phyloP scores from a whole-genome alignment of 1,140 invertebrate genomes.

The Bombus confusus region DNA sequence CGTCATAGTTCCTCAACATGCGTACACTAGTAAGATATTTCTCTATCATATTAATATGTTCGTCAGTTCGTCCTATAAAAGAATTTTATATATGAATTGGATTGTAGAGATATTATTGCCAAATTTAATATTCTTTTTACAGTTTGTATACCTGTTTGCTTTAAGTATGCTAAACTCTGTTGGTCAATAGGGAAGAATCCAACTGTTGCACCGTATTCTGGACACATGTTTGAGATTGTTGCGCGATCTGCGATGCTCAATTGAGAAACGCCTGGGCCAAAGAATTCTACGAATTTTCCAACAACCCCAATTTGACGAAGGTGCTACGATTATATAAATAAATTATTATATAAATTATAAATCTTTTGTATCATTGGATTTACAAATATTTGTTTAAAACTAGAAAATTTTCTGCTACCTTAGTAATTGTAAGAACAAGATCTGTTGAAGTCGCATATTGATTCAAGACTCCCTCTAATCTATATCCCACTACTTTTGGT shows the following conservation, averaged over 20 bases:
- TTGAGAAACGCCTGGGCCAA: slow-evolving; percentile 94
- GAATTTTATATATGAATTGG: slow-evolving; percentile 1
- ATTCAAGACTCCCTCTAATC: slow-evolving; percentile 90
- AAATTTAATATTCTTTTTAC: slow-evolving; percentile 1
- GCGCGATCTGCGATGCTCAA: slow-evolving; percentile 97
- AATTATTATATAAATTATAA: slow-evolving; percentile 5
- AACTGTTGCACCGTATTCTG: slow-evolving; percentile 98
- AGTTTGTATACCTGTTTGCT: slow-evolving; percentile 90
- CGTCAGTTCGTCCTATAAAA: slow-evolving; percentile 89
- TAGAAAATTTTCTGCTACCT: slow-evolving; percentile 84
- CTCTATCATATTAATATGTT: slow-evolving; percentile 93
- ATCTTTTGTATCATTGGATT: background rate
- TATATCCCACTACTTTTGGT: slow-evolving; percentile 98
- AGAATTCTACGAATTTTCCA: slow-evolving; percentile 99
- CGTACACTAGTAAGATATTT: slow-evolving; percentile 91
- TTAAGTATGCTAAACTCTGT: slow-evolving; percentile 92
- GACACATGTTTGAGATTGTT: slow-evolving; percentile 98
- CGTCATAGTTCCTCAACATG: slow-evolving; percentile 93
- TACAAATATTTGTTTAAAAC: background rate
- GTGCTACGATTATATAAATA: slow-evolving; percentile 85
- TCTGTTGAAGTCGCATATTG: slow-evolving; percentile 97
- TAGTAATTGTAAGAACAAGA: slow-evolving; percentile 98
- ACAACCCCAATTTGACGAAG: slow-evolving; percentile 97
- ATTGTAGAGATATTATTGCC: background rate
- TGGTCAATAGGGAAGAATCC: slow-evolving; percentile 98